Evolutionary conservation across 2,113 vertebrate species (phyloP).

Genomic region (Hippoglossus stenolepis): DNA sequence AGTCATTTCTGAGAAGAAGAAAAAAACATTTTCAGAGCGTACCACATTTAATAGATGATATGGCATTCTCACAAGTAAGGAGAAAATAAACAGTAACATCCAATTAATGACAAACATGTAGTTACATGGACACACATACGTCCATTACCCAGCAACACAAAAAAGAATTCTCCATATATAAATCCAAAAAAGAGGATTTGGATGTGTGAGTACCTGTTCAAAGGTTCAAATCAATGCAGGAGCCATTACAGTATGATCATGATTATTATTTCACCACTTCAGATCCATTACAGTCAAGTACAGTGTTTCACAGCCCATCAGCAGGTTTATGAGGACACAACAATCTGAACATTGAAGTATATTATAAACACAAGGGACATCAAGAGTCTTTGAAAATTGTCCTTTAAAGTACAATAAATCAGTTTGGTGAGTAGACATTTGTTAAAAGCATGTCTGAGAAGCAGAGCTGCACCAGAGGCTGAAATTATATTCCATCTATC

Average conservation of each 20-base stretch:
- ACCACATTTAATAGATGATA: slow-evolving; percentile 58
- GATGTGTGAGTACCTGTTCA: background rate
- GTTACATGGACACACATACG: background rate
- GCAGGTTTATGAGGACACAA: slow-evolving; percentile 1
- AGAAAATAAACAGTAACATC: slow-evolving; percentile 30
- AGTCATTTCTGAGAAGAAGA: background rate
- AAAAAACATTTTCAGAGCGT: slow-evolving; percentile 9
- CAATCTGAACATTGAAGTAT: slow-evolving; percentile 9
- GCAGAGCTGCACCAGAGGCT: background rate
- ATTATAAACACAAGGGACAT: background rate
- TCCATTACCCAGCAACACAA: background rate
- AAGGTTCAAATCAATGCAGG: slow-evolving; percentile 2
- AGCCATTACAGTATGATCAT: background rate
- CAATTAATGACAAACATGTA: slow-evolving; percentile 20
- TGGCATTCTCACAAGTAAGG: slow-evolving; percentile 25
- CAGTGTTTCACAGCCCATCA: slow-evolving; percentile 10
- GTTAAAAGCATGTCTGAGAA: background rate
- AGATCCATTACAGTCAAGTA: background rate
- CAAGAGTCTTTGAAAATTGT: background rate
- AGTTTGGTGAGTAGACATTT: background rate
- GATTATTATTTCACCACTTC: background rate
- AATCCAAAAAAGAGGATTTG: background rate
- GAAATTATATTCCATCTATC: background rate
- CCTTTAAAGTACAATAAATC: background rate
- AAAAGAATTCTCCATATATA: background rate